Base-by-base conservation (phyloP, 2,797 vertebrate species). In the Tenualosa thibaudeaui region DNA sequence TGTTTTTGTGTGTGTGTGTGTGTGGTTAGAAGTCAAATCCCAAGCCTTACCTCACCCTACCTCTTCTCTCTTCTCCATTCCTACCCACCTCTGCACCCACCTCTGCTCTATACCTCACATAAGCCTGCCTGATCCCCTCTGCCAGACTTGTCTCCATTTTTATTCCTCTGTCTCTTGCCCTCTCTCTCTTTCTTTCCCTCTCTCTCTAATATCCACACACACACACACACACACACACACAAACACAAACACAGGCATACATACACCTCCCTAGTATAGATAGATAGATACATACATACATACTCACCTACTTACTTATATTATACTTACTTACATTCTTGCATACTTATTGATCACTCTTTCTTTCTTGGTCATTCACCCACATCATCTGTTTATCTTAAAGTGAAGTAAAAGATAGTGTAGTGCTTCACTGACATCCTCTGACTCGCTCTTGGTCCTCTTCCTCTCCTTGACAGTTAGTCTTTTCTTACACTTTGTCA, bases 1-100 rank as follows among this genome's bases (percentile, higher is more conserved):
- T 60, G 37, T 87, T 24, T 85, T 81, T 60, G 37, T 87, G 37
- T 85, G 82, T 60, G 37, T 87, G 37, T 85, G 81, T 60, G 37
- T 87, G 84, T 84, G 81, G 83, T 65, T 68, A 50, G 84, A 65
- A 68, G 65, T 51, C 43, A 62, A 84, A 24, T 6, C 40, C 9
- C 22, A 81, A 22, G 50, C 22, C 31, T 31, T 56, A 40, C 26
- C 53, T 19, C 65, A 3, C 26, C 68, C 54, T 15, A 26, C 68
- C 19, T 13, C 68, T 43, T 40, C 54, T 56, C 26, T 54, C 40
- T 2, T 19, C 37, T 17, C 19, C 53, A 43, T 49, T 83, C n/a
- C 4, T 40, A 13, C 40, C 68, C 15, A 15, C 31, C 5, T 31
- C 37, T 71, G 9, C n/a, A 24, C 22, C 13, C 65, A 12, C 31